Conservation (phyloP, 92 coral and sea anemone species). For the Diadumene lineata region DNA sequence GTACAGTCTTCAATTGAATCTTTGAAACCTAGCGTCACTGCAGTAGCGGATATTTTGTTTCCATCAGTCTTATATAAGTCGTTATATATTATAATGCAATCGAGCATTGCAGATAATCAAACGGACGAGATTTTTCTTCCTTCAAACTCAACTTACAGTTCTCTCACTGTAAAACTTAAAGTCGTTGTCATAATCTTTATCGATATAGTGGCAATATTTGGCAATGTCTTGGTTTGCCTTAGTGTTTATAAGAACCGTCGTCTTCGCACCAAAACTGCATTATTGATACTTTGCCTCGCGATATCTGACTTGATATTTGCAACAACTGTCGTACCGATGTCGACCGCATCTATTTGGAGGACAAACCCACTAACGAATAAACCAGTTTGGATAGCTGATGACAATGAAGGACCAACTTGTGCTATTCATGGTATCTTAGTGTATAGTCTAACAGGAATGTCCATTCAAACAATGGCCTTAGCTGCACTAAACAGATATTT, state of each 20-base stretch:
- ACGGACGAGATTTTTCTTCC: background rate
- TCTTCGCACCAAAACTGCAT: background rate
- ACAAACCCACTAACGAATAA: background rate
- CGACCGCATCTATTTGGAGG: background rate
- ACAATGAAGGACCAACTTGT: background rate
- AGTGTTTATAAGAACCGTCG: constrained; percentile 20
- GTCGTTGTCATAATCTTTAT: background rate
- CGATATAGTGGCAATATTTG: background rate
- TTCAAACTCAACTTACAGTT: background rate
- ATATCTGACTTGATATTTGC: background rate
- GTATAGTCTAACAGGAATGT: constrained; percentile 5
- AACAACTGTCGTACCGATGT: background rate
- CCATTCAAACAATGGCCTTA: background rate
- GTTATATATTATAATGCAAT: no score
- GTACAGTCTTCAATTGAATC: no score
- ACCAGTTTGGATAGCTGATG: background rate
- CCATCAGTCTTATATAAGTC: background rate
- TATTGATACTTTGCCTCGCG: background rate
- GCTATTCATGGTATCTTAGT: background rate
- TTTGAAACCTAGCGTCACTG: no score
- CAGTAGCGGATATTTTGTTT: no score
- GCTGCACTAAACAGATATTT: constrained; percentile 9
- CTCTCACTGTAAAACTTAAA: background rate
- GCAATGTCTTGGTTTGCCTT: background rate
- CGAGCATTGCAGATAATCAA: no score